These are phyloP conservation scores for Tor tambroides DNA, from an alignment of 2,113 vertebrate species.

Conservation along the genomic window DNA sequence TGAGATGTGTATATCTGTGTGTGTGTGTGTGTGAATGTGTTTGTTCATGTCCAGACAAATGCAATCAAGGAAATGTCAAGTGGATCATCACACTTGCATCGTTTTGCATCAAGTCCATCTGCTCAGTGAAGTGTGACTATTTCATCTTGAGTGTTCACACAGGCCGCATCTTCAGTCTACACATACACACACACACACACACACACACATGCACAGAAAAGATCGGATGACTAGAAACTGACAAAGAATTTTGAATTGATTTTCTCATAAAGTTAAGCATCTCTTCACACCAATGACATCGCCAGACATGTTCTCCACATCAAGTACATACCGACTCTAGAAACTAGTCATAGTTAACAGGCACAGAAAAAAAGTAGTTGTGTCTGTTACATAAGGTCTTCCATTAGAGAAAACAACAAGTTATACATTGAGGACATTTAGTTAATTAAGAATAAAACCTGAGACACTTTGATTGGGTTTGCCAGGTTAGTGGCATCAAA, in stretches of 20 bases:
- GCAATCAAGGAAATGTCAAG: conserved; percentile 36
- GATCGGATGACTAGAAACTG: neutral
- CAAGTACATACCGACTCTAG: neutral
- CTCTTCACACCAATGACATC: conserved; percentile 5
- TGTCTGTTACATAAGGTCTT: neutral
- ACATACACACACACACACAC: neutral
- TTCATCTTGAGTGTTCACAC: conserved; percentile 2
- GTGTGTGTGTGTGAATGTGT: neutral
- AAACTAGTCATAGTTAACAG: neutral
- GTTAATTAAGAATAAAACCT: too few species aligned
- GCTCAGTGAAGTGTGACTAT: conserved; percentile 9
- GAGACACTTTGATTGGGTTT: too few species aligned
- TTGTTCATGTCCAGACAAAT: conserved; percentile 9
- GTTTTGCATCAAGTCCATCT: conserved; percentile 24
- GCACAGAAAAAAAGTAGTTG: neutral
- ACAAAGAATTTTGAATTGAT: conserved; percentile 3
- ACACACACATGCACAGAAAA: neutral
- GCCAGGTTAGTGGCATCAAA: too few species aligned
- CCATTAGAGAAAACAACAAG: neutral
- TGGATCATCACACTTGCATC: conserved; percentile 17
- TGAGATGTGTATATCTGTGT: neutral
- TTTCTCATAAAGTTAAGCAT: neutral
- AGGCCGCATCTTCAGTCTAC: neutral
- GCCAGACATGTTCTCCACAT: neutral
- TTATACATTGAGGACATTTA: too few species aligned